Evolutionary conservation across 2,113 vertebrate genomes (phyloP), one percentile per base, ranked within the genome.

Genomic region (Galbula dea): DNA sequence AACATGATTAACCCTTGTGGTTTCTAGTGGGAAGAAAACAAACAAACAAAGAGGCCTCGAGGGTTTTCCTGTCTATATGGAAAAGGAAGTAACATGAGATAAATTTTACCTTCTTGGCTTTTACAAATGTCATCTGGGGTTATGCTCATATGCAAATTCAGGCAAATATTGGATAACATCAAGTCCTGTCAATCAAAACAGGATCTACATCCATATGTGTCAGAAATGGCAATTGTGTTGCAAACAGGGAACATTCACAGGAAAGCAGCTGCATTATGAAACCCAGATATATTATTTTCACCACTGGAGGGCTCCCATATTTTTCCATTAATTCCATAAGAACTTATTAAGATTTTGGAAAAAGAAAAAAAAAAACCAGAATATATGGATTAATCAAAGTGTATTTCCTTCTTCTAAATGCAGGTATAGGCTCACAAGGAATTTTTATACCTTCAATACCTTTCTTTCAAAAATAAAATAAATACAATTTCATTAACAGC

Each of bases 241-340:
- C 36, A 92, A 92, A 51, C 32, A 59, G 15, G 15, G 34, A 96
- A 27, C 22, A 41, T 52, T 76, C 58, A 72, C 45, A 65, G 12
- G 49, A 75, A 54, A 69, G 54, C 22, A 76, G 9, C 15, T 86
- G 58, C 5, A 30, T 73, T 87, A 48, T 69, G 57, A 90, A 94
- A 94, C 63, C 30, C 48, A 93, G 69, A 84, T 94, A 71, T 19
- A 96, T 89, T 87, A 41, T 88, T 96, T 92, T 94, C 92, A 77
- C 97, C 97, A 97, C 97, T 96, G 96, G 97, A 97, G 96, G 96
- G 96, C 96, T 94, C 97, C 51, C 92, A 96, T 93, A 96, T 97
- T 97, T 97, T 96, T 94, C 51, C 52, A 69, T 90, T 92, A 88
- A 77, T 93, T 82, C 59, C 3, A 1, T 57, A 89, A 66, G 22